Evolutionary conservation across 1,140 invertebrate genomes (phyloP), one percentile per base, ranked within the genome.

Genomic region (Heliconius congener): DNA sequence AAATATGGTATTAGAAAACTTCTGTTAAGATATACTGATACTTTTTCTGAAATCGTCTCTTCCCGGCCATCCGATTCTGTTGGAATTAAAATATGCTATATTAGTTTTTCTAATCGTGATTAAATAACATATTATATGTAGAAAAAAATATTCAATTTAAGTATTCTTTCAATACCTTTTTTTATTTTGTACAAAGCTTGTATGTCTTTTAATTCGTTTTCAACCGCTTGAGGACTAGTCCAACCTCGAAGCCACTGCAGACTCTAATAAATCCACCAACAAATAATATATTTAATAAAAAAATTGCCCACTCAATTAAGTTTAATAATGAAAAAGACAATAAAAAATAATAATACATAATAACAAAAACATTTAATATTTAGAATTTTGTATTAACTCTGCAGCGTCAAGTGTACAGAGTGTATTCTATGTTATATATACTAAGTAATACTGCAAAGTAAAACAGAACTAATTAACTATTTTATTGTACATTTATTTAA

Each of bases 201-300:
- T 30, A 97, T 91, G 50, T 95, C 91, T 6, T 91, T 90, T 3
- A 96, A 95, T 85, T 97, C 96, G 0, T 89, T 79, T 77, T 95
- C 94, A 0, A 97, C 95, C 3, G 95, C 89, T 1, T 88, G 81
- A 8, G 95, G 85, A 1, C 85, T 87, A 0, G 95, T 96, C 96
- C 96, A 97, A 1, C 97, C 97, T 66, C 97, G 94, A 0, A 98
- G 87, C 96, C 96, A 97, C 72, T 96, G 89, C 6, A 96, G 91
- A 81, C 95, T 95, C 90, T 95, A 79, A 39, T 90, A 88, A 52
- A 71, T 71, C n/a, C 55, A 66, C 27, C 60, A 30, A 66, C 23
- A 66, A 30, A 66, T 46, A 46, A 11, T 60, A 23, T 23, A 3
- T 23, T n/a, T 60, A 27, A 60, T 60, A 60, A 27, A 11, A 60